A percentile compares a stretch with the other conserved stretches of the same genome.
These are phyloP conservation scores for Acrossocheilus wenchowensis DNA, from an alignment of 2,797 vertebrate genomes.

Conservation along the genomic window DNA sequence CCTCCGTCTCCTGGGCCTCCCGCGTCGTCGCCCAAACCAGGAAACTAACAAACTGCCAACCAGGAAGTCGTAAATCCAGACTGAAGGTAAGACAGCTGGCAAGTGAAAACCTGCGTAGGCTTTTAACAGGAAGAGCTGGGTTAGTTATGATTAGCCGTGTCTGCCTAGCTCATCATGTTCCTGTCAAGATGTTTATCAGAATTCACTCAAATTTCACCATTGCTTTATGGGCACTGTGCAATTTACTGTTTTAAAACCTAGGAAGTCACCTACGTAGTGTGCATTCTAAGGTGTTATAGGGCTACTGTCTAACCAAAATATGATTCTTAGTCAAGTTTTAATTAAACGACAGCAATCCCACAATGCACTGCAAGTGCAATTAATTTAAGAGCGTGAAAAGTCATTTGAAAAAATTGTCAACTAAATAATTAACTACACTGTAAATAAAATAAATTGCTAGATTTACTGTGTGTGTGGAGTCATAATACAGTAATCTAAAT, in stretches of 20 bases:
- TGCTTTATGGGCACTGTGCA: neutral
- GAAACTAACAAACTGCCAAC: constrained; percentile 66
- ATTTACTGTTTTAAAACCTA: neutral
- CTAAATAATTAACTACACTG: neutral
- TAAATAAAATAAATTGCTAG: neutral
- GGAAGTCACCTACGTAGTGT: neutral
- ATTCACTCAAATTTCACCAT: neutral
- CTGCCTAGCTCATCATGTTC: constrained; percentile 32
- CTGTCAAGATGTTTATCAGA: constrained; percentile 23
- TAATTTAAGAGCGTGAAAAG: neutral
- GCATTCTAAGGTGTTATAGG: neutral
- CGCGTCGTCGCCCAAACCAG: constrained; percentile 55
- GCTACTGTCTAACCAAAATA: neutral
- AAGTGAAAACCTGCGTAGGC: constrained; percentile 56
- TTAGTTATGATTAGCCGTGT: constrained; percentile 41
- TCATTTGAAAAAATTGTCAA: neutral
- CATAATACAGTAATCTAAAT: no score
- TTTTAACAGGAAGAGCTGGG: constrained; percentile 57
- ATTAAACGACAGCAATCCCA: neutral
- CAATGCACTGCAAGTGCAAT: neutral
- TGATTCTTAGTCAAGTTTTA: neutral
- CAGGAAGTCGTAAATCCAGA: constrained; percentile 66
- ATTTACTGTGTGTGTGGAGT: no score
- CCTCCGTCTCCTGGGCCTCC: constrained; percentile 60
- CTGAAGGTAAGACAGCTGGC: constrained; percentile 58